Conservation (phyloP, 2,888 invertebrate species). For the Amiota communis region DNA sequence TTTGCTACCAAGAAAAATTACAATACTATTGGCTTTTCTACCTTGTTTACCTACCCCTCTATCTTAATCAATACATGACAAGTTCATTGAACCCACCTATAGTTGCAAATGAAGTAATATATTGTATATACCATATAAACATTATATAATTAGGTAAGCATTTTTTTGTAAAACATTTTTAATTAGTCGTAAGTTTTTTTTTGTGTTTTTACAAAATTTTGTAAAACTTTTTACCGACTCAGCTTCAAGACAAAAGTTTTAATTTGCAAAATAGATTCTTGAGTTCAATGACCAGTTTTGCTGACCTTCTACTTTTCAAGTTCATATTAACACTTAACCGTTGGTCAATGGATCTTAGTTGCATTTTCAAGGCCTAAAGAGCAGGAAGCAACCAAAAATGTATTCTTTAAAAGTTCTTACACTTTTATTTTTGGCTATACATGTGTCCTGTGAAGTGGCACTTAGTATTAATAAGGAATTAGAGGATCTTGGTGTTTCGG, state of each 20-base stretch:
- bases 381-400: constrained; percentile 28
- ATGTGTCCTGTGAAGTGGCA: constrained; percentile 29
- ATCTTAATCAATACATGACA: too few relatives aligned
- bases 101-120: too few relatives aligned
- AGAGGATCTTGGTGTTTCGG: background rate
- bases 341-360: constrained; percentile 25
- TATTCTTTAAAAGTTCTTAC: constrained; percentile 2
- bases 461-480: background rate
- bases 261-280: constrained; percentile 11
- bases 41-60: too few relatives aligned
- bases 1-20: too few relatives aligned
- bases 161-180: too few relatives aligned
- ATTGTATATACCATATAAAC: too few relatives aligned
- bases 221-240: background rate
- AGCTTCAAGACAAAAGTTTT: background rate
- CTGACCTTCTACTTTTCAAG: constrained; percentile 45
- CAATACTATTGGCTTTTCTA: too few relatives aligned
- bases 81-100: too few relatives aligned
- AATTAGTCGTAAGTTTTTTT: background rate
- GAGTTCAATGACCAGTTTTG: constrained; percentile 30
- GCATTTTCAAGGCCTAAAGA: background rate
- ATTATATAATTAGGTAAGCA: too few relatives aligned
- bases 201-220: background rate
- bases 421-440: constrained; percentile 29
- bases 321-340: constrained; percentile 33